A percentile compares a stretch with the other conserved stretches of the same genome.
Conservation (phyloP, 2,113 vertebrate species). For the Anhinga rufa region DNA sequence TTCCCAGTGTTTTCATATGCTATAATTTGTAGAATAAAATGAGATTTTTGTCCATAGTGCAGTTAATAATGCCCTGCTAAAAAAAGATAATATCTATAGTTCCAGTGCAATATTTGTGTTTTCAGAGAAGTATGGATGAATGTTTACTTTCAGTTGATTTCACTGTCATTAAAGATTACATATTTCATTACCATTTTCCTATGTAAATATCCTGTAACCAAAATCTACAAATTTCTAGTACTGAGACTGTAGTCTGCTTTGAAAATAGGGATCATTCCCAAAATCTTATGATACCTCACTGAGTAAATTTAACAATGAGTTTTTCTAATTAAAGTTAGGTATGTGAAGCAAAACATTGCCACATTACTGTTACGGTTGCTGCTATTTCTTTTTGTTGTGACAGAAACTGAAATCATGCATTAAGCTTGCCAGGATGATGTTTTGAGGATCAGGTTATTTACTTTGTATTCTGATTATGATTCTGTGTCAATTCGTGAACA, state of each 20-base stretch:
- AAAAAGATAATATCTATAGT: not conserved
- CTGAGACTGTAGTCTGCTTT: not conserved
- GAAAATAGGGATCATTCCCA: not conserved
- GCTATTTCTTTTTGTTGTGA: not conserved
- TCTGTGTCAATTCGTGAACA: not conserved
- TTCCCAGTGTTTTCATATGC: constrained; percentile 20
- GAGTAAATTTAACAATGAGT: not conserved
- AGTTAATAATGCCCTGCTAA: not conserved
- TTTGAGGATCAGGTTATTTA: not conserved
- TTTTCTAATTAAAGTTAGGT: not conserved
- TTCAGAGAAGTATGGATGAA: not conserved
- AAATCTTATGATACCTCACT: not conserved
- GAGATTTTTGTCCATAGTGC: constrained; percentile 14
- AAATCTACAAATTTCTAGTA: not conserved
- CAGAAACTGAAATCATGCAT: not conserved
- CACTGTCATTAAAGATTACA: not conserved
- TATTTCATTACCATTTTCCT: not conserved
- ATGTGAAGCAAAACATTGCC: not conserved
- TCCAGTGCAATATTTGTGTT: not conserved
- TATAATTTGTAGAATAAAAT: constrained; percentile 49
- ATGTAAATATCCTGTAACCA: not conserved
- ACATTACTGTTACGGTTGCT: not conserved
- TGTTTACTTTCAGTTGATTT: not conserved
- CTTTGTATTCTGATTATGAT: not conserved
- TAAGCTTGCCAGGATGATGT: not conserved